Evolutionary conservation across 2,113 vertebrate species (phyloP), one percentile per base, ranked within the genome.

Genomic region (Eudorcas thomsonii): DNA sequence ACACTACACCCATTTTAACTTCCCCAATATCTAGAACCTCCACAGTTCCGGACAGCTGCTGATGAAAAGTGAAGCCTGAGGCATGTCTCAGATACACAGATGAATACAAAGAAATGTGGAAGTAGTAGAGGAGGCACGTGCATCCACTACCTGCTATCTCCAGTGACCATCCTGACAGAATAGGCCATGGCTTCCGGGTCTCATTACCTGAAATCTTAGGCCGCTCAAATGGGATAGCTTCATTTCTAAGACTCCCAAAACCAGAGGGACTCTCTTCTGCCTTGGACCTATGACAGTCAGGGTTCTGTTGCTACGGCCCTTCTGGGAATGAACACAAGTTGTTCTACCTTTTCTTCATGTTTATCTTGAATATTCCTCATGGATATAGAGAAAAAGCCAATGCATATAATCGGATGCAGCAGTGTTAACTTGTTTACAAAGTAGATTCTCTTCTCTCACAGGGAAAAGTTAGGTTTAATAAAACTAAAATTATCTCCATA

Each of bases 141-240:
- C 9, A 15, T 10, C 28, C n/a, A 3, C 30, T 6, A 26, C 54
- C 57, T 52, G 48, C 43, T 55, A 25, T 10, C 57, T 88, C 62
- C 23, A 39, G 30, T 7, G 19, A 67, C 3, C n/a, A 16, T 7
- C 36, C n/a, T 19, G 28, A 28, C 0, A 1, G 12, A 62, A 54
- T 1, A 67, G 48, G 21, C 30, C 21, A 15, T 0, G n/a, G 54
- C 54, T 50, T 33, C 39, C 17, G 55, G 9, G 50, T 26, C 28
- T 16, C 45, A 43, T 16, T 60, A 39, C 45, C 28, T 71, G 45
- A 57, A 91, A 48, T 33, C 64, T 0, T 0, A 64, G 26, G 43
- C 21, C 15, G 30, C 43, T 94, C 91, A 83, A 90, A 57, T n/a
- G 28, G 30, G 7, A 62, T 5, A 3, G 2, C n/a, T 62, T 96